Conservation (phyloP, 1,140 invertebrate species). For the Drosophila ironensis region DNA sequence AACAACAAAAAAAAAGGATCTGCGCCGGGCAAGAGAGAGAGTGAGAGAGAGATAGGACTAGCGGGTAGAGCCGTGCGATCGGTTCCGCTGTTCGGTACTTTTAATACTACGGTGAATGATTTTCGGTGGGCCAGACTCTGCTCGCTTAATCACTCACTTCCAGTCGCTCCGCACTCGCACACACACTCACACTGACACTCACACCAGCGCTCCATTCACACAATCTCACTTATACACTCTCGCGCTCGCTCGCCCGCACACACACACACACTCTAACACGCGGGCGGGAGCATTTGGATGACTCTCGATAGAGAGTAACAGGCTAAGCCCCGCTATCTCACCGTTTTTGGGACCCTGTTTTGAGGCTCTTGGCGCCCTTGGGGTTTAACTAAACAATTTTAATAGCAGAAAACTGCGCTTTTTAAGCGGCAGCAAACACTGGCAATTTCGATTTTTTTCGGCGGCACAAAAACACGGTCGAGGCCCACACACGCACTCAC, state of each 20-base stretch:
- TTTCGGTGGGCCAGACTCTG: conserved; percentile 32
- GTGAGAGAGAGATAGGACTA: not conserved
- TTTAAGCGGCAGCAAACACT: conserved; percentile 16
- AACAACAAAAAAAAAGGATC: not conserved
- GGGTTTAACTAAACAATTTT: not conserved
- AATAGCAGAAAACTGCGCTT: not conserved
- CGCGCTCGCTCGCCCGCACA: conserved; percentile 10
- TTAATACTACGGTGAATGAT: conserved; percentile 55
- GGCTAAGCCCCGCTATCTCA: not conserved
- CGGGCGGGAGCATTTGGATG: conserved; percentile 36
- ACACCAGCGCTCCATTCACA: conserved; percentile 20
- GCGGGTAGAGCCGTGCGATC: conserved; percentile 4
- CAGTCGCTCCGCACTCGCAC: conserved; percentile 18
- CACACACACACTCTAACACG: conserved; percentile 23
- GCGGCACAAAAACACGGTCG: conserved; percentile 43
- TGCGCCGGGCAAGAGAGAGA: conserved; percentile 4
- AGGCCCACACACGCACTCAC: not conserved
- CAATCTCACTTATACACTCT: conserved; percentile 61
- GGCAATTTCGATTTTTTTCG: conserved; percentile 50
- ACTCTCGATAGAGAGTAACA: no score
- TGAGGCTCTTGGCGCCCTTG: no score
- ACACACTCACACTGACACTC: conserved; percentile 15
- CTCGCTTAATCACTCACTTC: conserved; percentile 66
- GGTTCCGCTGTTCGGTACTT: conserved; percentile 27
- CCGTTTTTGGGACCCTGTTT: conserved; percentile 20